Evolutionary conservation across 2,113 vertebrate genomes (phyloP).

Genomic region (Oreamnos americanus): DNA sequence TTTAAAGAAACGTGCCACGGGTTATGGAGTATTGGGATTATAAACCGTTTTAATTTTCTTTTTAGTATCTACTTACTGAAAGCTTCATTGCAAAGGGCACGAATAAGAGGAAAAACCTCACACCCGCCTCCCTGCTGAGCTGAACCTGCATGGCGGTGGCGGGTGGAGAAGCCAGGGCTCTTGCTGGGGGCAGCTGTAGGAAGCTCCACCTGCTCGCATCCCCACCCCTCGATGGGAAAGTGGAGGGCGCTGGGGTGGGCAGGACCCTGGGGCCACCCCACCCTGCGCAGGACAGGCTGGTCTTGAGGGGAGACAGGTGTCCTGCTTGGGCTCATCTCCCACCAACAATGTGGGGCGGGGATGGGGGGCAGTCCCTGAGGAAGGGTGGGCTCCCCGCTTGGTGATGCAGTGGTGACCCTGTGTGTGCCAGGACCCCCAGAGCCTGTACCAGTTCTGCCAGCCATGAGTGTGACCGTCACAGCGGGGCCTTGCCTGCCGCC

Average conservation of each 20-base stretch:
- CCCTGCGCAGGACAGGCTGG: background rate
- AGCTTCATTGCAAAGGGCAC: background rate
- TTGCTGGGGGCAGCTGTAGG: background rate
- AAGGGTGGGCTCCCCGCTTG: background rate
- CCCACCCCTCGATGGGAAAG: background rate
- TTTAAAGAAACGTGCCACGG: background rate
- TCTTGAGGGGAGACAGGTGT: background rate
- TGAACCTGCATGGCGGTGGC: rapidly evolving
- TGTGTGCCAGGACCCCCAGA: background rate
- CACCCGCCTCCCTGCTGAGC: rapidly evolving
- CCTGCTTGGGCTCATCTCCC: background rate
- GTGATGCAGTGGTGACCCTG: background rate
- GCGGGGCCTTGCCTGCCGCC: background rate
- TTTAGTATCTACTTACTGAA: background rate
- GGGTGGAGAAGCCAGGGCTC: rapidly evolving
- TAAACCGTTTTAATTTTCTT: background rate
- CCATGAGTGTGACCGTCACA: too few relatives aligned
- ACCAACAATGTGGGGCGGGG: rapidly evolving
- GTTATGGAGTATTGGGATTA: background rate
- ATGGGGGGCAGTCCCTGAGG: background rate
- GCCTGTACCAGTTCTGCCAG: too few relatives aligned
- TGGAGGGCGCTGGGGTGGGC: rapidly evolving
- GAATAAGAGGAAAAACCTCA: background rate
- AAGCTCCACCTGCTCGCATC: background rate
- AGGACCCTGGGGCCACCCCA: background rate